phyloP scores from a whole-genome alignment of 2,888 invertebrate genomes.

The Yponomeuta plumbellus region DNA sequence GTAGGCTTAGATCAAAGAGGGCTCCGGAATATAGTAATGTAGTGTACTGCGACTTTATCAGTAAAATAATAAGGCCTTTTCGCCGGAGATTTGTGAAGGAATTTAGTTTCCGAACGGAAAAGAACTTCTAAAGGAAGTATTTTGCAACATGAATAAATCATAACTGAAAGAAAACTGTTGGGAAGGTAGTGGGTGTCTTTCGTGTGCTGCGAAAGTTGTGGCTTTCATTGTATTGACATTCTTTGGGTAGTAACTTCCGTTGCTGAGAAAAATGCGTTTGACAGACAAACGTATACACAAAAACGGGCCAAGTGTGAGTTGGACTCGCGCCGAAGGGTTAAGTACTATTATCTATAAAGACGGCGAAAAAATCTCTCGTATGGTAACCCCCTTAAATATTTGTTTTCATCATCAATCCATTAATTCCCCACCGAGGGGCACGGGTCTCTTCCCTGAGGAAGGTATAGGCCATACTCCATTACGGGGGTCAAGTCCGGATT shows the following conservation, averaged over 20 bases:
- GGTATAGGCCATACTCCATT: too few species aligned
- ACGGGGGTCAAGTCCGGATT: too few species aligned
- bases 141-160: conserved; percentile 7
- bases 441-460: too few species aligned
- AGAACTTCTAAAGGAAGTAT: background rate
- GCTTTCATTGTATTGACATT: background rate
- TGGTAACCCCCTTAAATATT: too few species aligned
- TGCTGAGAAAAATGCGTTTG: background rate
- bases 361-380: too few species aligned
- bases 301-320: too few species aligned
- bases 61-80: conserved; percentile 12
- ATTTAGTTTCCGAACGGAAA: conserved; percentile 6
- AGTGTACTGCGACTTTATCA: background rate
- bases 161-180: background rate
- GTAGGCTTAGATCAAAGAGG: background rate
- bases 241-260: background rate
- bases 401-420: too few species aligned
- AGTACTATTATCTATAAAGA: too few species aligned
- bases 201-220: background rate
- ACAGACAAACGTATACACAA: too few species aligned
- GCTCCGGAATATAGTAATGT: background rate
- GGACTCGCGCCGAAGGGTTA: too few species aligned
- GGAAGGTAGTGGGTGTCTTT: background rate
- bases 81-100: background rate
- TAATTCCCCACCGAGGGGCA: too few species aligned